phyloP scores from a whole-genome alignment of 2,113 vertebrate species.

The Pedionomus torquatus region DNA sequence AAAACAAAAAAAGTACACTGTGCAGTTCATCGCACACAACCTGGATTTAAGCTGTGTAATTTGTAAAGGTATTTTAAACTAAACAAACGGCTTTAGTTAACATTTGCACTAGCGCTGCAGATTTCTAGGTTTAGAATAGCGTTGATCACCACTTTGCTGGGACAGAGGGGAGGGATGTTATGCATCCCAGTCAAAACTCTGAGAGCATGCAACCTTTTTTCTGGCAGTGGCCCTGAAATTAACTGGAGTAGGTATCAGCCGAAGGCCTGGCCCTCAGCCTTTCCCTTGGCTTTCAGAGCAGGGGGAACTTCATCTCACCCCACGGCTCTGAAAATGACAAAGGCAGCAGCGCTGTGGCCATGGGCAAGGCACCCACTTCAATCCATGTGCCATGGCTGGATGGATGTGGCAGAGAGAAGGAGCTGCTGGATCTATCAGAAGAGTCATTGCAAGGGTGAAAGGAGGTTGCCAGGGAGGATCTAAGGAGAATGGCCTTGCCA shows the following conservation, averaged over 20 bases:
- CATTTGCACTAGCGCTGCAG: background rate
- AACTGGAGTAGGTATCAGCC: background rate
- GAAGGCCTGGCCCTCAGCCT: background rate
- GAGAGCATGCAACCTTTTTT: background rate
- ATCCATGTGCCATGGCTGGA: rapidly evolving
- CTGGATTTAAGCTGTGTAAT: slow-evolving; percentile 16
- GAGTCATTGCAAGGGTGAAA: background rate
- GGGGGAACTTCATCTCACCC: background rate
- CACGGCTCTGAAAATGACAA: background rate
- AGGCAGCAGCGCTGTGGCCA: background rate
- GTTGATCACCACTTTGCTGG: background rate
- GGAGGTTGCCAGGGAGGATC: background rate
- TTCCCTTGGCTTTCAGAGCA: background rate
- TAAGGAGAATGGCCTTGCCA: background rate
- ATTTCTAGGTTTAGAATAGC: slow-evolving; percentile 11
- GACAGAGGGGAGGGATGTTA: background rate
- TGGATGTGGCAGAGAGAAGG: background rate
- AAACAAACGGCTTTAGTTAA: slow-evolving; percentile 51
- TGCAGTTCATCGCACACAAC: background rate
- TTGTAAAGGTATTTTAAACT: slow-evolving; percentile 22
- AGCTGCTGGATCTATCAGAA: background rate
- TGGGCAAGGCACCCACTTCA: background rate
- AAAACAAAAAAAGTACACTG: background rate
- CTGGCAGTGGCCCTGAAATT: background rate
- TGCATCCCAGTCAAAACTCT: background rate